Base-by-base conservation (phyloP, 2,888 invertebrate species). In the Eilema depressum region DNA sequence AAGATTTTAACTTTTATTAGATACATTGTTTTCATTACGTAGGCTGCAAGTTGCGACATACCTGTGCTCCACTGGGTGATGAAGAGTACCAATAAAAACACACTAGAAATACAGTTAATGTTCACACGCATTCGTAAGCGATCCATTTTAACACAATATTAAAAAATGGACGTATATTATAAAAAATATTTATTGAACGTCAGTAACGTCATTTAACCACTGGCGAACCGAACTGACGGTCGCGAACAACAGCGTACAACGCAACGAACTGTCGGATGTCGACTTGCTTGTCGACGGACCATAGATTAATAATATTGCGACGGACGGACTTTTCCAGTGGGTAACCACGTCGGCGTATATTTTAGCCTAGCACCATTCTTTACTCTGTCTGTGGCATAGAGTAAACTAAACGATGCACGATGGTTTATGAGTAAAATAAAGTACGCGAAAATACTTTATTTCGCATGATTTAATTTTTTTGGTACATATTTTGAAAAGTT, bases 81-180 rank as follows among this genome's bases (percentile, higher is more conserved):
- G 70, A 80, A 81, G 71, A 85, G 71, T 71, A 85, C 74, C 74
- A 89, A 71, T 68, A 88, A 70, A 62, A 85, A 81, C 57, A 82
- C 78, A 85, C 75, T 76, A 37, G 75, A 73, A 68, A 84, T 60
- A 69, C 78, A 76, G 81, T 83, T 86, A 70, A 82, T 83, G 77
- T 84, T 85, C 79, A 87, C 86, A 77, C 82, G 85, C 83, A 87
- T 81, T 82, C 79, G 76, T 62, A 83, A 78, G 71, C 81, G 84
- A 85, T 86, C 83, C 91, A 91, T 91, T 84, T 83, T 87, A 78
- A 75, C 75, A 79, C 72, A 80, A 81, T 74, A 61, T 64, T 77
- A 53, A 80, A 75, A 80, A 73, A 76, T 83, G 74, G 73, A 80
- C 74, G 76, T 77, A 71, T 75, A 78, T 66, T 75, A 75, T 80